Evolutionary conservation across 1,140 invertebrate species (phyloP).

Genomic region (Drosophila oshimai): DNA sequence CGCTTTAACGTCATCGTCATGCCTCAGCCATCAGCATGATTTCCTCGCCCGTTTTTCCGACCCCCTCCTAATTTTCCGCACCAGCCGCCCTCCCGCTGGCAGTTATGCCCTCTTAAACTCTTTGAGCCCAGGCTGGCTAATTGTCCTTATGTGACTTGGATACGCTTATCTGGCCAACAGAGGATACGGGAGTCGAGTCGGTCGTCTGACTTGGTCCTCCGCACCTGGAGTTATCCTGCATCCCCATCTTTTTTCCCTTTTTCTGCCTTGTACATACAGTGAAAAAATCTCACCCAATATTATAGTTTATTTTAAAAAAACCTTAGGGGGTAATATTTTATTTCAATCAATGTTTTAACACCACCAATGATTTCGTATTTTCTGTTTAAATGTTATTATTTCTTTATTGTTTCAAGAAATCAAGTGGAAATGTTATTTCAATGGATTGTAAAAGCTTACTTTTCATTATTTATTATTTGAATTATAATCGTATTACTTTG

Average conservation of each 20-base stretch:
- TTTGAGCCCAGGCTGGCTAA: constrained; percentile 61
- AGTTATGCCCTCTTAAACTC: constrained; percentile 55
- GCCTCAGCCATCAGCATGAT: constrained; percentile 31
- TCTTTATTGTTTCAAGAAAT: too few species aligned
- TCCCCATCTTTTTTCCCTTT: background rate
- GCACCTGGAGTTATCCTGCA: constrained; percentile 12
- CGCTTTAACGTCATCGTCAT: constrained; percentile 56
- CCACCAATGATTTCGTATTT: too few species aligned
- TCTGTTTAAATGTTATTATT: too few species aligned
- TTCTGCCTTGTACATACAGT: background rate
- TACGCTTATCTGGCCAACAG: constrained; percentile 53
- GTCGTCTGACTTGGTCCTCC: background rate
- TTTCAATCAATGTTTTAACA: too few species aligned
- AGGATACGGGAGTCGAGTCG: background rate
- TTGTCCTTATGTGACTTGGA: constrained; percentile 78
- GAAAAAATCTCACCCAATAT: background rate
- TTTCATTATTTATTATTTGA: too few species aligned
- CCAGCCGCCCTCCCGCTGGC: background rate
- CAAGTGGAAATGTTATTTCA: too few species aligned
- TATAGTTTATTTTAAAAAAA: too few species aligned
- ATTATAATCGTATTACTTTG: too few species aligned
- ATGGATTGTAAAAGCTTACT: too few species aligned
- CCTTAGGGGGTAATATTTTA: too few species aligned
- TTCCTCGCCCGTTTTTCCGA: background rate
- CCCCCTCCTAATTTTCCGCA: background rate